Percentiles rank a stretch among this genome's conserved stretches.
These are phyloP conservation scores for Carollia perspicillata DNA, from an alignment of 2,113 vertebrate species.

Conservation along the genomic window DNA sequence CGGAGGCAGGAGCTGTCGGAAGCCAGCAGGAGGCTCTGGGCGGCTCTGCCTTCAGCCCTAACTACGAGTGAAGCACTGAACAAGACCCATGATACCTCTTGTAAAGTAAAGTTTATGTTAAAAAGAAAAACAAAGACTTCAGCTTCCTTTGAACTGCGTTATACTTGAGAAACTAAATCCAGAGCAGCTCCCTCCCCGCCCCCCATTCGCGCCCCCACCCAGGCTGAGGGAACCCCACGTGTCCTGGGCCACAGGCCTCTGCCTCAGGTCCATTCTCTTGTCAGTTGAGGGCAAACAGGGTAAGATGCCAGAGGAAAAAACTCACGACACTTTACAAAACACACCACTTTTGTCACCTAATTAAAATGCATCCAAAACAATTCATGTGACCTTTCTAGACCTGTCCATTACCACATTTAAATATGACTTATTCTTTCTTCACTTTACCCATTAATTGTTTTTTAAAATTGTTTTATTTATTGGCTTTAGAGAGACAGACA, in stretches of 20 bases:
- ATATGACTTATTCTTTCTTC: not conserved
- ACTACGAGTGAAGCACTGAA: not conserved
- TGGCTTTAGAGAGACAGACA: no score
- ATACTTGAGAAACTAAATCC: not conserved
- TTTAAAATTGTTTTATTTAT: no score
- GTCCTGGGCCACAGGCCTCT: not conserved
- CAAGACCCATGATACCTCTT: not conserved
- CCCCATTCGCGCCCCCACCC: no score
- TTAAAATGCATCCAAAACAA: not conserved
- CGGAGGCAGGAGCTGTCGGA: not conserved
- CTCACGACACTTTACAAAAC: not conserved
- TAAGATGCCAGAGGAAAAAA: not conserved
- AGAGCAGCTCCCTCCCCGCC: not conserved
- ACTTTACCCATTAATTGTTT: not conserved
- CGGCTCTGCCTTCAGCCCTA: not conserved
- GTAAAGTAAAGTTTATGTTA: not conserved
- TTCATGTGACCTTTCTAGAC: not conserved
- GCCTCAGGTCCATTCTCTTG: not conserved
- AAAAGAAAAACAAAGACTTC: not conserved
- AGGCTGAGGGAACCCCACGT: no score
- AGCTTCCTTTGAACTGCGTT: not conserved
- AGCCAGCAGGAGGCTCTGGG: not conserved
- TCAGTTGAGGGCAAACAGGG: not conserved
- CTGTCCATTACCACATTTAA: not conserved
- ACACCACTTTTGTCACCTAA: not conserved